Conservation (phyloP, 2,797 vertebrate species). For the Sebastes kiyomatsui region DNA sequence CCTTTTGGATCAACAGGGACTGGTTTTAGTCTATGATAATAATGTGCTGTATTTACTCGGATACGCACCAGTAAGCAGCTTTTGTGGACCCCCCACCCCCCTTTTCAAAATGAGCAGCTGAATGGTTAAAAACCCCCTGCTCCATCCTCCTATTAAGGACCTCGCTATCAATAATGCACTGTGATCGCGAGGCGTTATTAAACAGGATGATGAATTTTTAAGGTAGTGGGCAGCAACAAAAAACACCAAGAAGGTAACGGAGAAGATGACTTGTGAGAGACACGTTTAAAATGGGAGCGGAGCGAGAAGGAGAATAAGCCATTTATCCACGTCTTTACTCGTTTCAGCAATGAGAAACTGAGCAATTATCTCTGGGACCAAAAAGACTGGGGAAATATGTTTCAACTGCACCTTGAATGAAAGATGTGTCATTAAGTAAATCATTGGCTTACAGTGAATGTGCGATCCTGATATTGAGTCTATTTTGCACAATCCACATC, state of each 20-base stretch:
- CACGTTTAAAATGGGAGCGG: conserved; percentile 53
- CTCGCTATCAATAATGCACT: conserved; percentile 86
- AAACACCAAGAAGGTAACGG: conserved; percentile 75
- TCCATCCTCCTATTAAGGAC: conserved; percentile 78
- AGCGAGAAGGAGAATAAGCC: neutral
- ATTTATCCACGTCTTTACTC: conserved; percentile 17
- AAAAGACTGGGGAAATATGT: neutral
- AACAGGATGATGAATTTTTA: conserved; percentile 87
- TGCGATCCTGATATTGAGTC: conserved; percentile 8
- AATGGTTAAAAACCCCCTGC: conserved; percentile 67
- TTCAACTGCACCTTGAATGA: conserved; percentile 15
- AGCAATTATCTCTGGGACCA: conserved; percentile 1
- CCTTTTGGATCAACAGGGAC: conserved; percentile 3
- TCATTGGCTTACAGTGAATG: conserved; percentile 15
- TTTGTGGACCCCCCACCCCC: conserved; percentile 13
- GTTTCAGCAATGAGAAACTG: neutral
- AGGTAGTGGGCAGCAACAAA: conserved; percentile 76
- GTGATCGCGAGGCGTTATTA: conserved; percentile 86
- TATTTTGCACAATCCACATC: conserved; percentile 15
- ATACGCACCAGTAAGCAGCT: conserved; percentile 67
- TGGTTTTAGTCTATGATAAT: conserved; percentile 40
- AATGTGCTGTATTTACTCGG: conserved; percentile 57
- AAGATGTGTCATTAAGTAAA: conserved; percentile 27
- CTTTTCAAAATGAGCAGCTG: conserved; percentile 61
- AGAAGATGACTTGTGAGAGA: conserved; percentile 75